Conservation (phyloP, 2,888 invertebrate species). For the Epiblema foenella region DNA sequence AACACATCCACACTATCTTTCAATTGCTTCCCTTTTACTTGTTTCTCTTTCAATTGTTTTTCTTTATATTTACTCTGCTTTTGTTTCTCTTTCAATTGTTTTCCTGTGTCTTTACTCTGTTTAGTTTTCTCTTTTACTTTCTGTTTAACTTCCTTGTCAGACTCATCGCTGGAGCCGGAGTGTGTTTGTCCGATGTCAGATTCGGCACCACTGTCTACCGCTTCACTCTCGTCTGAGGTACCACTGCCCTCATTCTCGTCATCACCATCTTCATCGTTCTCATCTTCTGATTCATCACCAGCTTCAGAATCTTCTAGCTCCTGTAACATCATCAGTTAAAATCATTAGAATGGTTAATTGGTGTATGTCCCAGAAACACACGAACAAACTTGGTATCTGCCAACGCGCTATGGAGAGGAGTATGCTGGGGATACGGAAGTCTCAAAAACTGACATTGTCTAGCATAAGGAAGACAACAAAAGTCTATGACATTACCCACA, state of each 20-base stretch:
- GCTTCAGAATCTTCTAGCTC: conserved; percentile 68
- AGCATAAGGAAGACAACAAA: no score
- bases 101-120: conserved; percentile 40
- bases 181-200: conserved; percentile 62
- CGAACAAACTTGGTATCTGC: no score
- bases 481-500: no score
- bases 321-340: conserved; percentile 50
- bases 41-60: conserved; percentile 31
- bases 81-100: conserved; percentile 41
- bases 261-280: conserved; percentile 59
- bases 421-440: no score
- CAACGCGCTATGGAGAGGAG: no score
- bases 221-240: conserved; percentile 61
- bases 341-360: not conserved
- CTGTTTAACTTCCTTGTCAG: conserved; percentile 48
- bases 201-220: conserved; percentile 75
- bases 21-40: conserved; percentile 26
- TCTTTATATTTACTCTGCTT: not conserved
- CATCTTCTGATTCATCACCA: conserved; percentile 60
- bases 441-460: no score
- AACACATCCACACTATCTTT: conserved; percentile 60
- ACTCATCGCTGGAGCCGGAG: conserved; percentile 56
- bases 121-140: conserved; percentile 45
- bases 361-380: no score
- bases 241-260: conserved; percentile 52